Conservation (phyloP, 2,113 vertebrate genomes). For the Genyomyrus donnyi region DNA sequence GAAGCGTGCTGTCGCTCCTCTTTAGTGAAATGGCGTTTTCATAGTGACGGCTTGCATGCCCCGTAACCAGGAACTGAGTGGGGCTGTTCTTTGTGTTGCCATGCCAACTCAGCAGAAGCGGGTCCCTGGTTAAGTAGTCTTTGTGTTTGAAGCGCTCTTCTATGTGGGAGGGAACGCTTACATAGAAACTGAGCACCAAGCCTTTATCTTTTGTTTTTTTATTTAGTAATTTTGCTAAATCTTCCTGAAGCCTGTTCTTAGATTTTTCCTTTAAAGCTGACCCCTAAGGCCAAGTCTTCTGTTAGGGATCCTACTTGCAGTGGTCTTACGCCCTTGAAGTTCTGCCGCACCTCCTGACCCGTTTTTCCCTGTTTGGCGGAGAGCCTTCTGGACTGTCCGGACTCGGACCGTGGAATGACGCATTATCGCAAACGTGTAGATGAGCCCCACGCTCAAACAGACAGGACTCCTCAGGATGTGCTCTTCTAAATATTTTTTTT, state of each 20-base stretch:
- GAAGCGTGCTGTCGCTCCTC: neutral
- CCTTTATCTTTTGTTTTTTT: neutral
- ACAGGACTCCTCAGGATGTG: neutral
- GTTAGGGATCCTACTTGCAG: neutral
- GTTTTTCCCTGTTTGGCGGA: neutral
- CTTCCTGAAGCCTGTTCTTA: neutral
- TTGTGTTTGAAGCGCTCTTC: neutral
- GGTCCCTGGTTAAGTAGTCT: neutral
- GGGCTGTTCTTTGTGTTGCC: neutral
- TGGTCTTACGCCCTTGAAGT: neutral
- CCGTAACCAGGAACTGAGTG: slow-evolving; percentile 17
- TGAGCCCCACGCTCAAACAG: neutral
- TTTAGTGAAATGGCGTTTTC: slow-evolving; percentile 4
- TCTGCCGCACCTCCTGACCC: neutral
- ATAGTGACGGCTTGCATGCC: slow-evolving; percentile 1
- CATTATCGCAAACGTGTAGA: neutral
- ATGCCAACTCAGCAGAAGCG: slow-evolving; percentile 8
- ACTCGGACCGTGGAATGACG: neutral
- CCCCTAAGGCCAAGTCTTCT: neutral
- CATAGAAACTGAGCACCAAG: neutral
- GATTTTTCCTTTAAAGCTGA: neutral
- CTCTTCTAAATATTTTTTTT: neutral
- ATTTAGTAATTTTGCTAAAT: neutral
- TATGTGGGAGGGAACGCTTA: neutral
- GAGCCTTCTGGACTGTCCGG: neutral